Evolutionary conservation across 2,888 invertebrate species (phyloP).

Genomic region (Poecilus cupreus): DNA sequence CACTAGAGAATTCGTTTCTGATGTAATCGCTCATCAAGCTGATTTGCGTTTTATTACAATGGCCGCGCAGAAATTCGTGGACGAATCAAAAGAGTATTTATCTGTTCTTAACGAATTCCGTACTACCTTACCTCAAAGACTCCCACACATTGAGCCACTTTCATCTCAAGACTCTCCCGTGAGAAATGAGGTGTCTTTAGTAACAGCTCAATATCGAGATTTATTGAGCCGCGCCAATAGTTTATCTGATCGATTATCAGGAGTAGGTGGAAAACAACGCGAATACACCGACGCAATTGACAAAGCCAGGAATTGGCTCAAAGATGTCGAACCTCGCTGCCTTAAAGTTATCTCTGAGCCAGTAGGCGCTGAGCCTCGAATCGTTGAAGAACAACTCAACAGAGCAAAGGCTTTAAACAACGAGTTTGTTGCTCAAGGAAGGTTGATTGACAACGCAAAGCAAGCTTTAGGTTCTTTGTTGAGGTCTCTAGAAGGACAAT

Average conservation of each 20-base stretch:
- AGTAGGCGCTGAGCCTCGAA: slow-evolving; percentile 89
- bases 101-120: slow-evolving; percentile 90
- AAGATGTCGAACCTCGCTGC: slow-evolving; percentile 85
- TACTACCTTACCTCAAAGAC: slow-evolving; percentile 86
- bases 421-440: slow-evolving; percentile 90
- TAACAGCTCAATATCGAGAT: slow-evolving; percentile 87
- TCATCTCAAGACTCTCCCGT: slow-evolving; percentile 84
- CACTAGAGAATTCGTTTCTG: slow-evolving; percentile 92
- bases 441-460: slow-evolving; percentile 89
- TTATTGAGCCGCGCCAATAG: slow-evolving; percentile 88
- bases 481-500: slow-evolving; percentile 77
- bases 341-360: slow-evolving; percentile 86
- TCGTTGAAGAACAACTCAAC: slow-evolving; percentile 90
- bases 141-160: slow-evolving; percentile 85
- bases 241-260: slow-evolving; percentile 87
- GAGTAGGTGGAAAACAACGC: slow-evolving; percentile 84
- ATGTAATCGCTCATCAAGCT: slow-evolving; percentile 96
- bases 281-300: slow-evolving; percentile 90
- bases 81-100: slow-evolving; percentile 95
- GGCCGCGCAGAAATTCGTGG: slow-evolving; percentile 96
- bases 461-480: slow-evolving; percentile 72
- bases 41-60: slow-evolving; percentile 96
- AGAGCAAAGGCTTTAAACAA: slow-evolving; percentile 89
- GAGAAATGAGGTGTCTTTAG: slow-evolving; percentile 85
- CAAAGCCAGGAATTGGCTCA: slow-evolving; percentile 86